phyloP scores from a whole-genome alignment of 2,888 invertebrate species.

The Gandaritis pyraliata region DNA sequence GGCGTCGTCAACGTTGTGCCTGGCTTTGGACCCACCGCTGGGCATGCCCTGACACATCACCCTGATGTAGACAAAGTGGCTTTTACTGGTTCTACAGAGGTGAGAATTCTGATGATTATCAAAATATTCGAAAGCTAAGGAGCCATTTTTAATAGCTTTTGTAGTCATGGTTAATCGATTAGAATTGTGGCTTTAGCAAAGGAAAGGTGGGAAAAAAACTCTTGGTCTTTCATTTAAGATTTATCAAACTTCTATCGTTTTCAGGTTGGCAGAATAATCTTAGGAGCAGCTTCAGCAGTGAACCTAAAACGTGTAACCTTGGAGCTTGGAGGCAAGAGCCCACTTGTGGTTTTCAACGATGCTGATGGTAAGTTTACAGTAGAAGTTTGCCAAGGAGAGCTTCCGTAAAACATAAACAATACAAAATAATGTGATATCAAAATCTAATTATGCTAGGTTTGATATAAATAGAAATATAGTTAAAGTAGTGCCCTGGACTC shows the following conservation, averaged over 20 bases:
- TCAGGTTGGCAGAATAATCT: constrained; percentile 84
- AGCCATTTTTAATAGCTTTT: too few relatives aligned
- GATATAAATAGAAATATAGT: too few relatives aligned
- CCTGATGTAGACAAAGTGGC: constrained; percentile 94
- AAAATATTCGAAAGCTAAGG: not conserved
- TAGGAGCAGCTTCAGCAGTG: constrained; percentile 88
- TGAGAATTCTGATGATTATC: constrained; percentile 35
- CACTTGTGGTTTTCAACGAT: constrained; percentile 93
- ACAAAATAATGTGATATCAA: too few relatives aligned
- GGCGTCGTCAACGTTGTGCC: constrained; percentile 97
- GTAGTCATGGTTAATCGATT: too few relatives aligned
- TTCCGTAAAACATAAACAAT: too few relatives aligned
- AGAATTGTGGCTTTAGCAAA: too few relatives aligned
- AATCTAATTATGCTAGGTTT: too few relatives aligned
- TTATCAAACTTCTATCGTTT: constrained; percentile 18
- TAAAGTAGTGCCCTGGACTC: too few relatives aligned
- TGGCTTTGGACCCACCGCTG: constrained; percentile 93
- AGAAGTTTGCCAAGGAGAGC: too few relatives aligned
- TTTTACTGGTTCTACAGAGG: constrained; percentile 85
- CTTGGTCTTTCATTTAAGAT: too few relatives aligned
- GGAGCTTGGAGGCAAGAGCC: constrained; percentile 96
- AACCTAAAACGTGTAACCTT: constrained; percentile 93
- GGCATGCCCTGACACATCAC: constrained; percentile 90
- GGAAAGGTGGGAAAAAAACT: too few relatives aligned
- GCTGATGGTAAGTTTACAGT: constrained; percentile 85